Conservation (phyloP, 2,797 vertebrate genomes). For the Poecilia velifera region DNA sequence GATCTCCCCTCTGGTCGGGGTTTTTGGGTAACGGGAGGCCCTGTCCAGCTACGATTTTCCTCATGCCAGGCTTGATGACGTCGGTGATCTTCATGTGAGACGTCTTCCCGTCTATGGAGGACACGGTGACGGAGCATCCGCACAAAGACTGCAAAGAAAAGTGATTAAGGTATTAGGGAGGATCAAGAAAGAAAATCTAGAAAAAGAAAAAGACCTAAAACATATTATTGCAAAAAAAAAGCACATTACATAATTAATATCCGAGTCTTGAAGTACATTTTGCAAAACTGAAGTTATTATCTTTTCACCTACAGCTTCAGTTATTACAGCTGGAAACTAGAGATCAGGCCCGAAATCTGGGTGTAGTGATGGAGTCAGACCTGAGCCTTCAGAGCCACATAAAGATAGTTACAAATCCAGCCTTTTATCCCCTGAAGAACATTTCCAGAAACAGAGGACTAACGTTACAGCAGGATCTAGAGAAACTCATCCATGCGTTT, state of each 20-base stretch:
- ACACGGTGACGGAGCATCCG: slow-evolving; percentile 94
- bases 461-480: no score
- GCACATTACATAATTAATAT: neutral
- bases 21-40: slow-evolving; percentile 96
- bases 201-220: neutral
- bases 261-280: neutral
- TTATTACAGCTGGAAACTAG: no score
- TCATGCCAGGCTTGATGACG: slow-evolving; percentile 97
- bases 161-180: slow-evolving; percentile 27
- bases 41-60: slow-evolving; percentile 93
- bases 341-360: no score
- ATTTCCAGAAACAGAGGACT: no score
- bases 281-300: no score
- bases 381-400: no score
- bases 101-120: slow-evolving; percentile 94
- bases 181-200: slow-evolving; percentile 11
- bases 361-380: no score
- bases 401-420: no score
- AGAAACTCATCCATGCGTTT: no score
- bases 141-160: slow-evolving; percentile 89
- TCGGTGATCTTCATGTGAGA: slow-evolving; percentile 97
- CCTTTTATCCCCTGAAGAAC: no score
- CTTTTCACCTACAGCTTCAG: no score
- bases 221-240: neutral
- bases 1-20: slow-evolving; percentile 94